Base-by-base conservation (phyloP, 64 coral and sea anemone genomes). In the Dendrophyllia cribrosa region DNA sequence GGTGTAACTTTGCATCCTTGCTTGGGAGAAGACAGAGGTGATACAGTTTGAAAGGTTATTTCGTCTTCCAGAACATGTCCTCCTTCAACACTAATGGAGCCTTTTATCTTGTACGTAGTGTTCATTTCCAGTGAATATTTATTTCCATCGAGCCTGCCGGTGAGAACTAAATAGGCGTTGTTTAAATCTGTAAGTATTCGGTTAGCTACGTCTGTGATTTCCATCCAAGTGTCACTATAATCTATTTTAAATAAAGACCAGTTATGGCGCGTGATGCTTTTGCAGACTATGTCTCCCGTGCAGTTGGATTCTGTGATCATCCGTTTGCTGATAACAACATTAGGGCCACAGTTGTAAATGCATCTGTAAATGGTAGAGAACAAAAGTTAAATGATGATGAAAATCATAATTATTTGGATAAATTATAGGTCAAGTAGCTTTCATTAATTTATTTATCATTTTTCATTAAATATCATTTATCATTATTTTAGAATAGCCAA, bases 71-170 rank as follows among this genome's bases (percentile, higher is more conserved):
- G 0, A 9, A 22, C 17, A 51, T 17, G 7, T 7, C 74, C 74
- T 51, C 48, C 48, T 21, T 20, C 48, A 0, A 55, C 47, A n/a
- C 0, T 22, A 51, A 76, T 76, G 46, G 74, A 76, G 13, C 16
- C 74, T 19, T 50, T 53, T 76, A 76, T 76, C 49, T 76, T 76
- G 74, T 76, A 76, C 6, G 74, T 21, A 6, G 74, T 76, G 20
- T 76, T 76, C 74, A 53, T 52, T 19, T 76, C 8, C 1, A 76
- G 74, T 51, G 74, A 76, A 52, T 76, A 76, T 16, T 52, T 17
- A 21, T 52, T 76, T 1, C 15, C 43, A 16, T 10, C 4, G 6
- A 74, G 26, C 44, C 17, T 74, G 11, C 71, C 71, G 43, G 71
- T n/a, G n/a, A n/a, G n/a, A n/a, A n/a, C n/a, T n/a, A n/a, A n/a